Evolutionary conservation across 2,888 invertebrate genomes (phyloP).

Genomic region (Eumacrocentrus americanus): DNA sequence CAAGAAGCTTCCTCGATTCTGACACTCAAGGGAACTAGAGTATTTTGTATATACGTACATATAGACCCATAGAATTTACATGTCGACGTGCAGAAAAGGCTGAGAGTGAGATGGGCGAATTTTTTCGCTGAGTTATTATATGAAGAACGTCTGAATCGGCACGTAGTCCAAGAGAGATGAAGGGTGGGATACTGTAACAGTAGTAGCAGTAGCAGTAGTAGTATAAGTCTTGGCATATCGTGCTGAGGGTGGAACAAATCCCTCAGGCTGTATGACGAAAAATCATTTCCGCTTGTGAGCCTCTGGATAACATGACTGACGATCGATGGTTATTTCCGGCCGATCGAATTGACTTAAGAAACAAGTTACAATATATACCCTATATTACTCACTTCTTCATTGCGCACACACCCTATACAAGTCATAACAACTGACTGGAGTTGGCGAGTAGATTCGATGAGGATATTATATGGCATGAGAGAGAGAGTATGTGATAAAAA

Average conservation of each 20-base stretch:
- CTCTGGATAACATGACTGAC: background rate
- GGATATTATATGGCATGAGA: too few species aligned
- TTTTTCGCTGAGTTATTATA: background rate
- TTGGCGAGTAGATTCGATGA: slow-evolving; percentile 13
- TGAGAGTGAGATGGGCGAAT: background rate
- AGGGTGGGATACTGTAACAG: too few species aligned
- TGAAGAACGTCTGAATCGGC: background rate
- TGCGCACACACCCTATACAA: background rate
- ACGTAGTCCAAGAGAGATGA: background rate
- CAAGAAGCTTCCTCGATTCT: background rate
- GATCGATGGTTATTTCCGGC: slow-evolving; percentile 19
- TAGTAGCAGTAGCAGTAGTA: too few species aligned
- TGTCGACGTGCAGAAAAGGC: background rate
- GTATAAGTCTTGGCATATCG: too few species aligned
- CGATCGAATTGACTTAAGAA: slow-evolving; percentile 10
- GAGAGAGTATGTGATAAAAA: slow-evolving; percentile 17
- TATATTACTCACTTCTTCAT: background rate
- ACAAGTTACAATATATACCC: background rate
- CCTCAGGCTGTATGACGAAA: background rate
- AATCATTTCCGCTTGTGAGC: background rate
- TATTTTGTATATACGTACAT: too few species aligned
- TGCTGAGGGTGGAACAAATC: too few species aligned
- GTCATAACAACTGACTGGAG: background rate
- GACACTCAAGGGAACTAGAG: background rate
- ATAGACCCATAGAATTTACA: background rate